Evolutionary conservation across 1,140 invertebrate species (phyloP).

Genomic region (Caenorhabditis remanei): DNA sequence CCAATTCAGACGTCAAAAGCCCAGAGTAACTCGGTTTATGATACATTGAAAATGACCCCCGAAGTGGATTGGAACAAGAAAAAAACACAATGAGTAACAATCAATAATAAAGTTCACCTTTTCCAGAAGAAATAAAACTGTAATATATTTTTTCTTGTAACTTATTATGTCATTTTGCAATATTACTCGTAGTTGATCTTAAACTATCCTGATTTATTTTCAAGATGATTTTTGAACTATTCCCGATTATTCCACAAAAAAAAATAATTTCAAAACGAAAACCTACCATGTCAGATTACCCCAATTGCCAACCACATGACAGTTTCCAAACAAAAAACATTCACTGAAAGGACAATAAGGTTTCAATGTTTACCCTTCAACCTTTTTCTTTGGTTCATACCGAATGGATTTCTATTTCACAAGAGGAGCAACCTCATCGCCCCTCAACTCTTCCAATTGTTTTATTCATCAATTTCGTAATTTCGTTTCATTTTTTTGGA

Average conservation of each 20-base stretch:
- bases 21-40: background rate
- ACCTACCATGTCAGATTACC: background rate
- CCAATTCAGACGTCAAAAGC: slow-evolving; percentile 19
- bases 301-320: background rate
- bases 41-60: slow-evolving; percentile 9
- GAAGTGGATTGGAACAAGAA: slow-evolving; percentile 31
- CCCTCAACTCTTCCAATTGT: background rate
- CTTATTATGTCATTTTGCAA: no score
- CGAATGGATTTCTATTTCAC: background rate
- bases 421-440: background rate
- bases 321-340: slow-evolving; percentile 1
- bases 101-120: no score
- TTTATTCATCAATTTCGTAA: slow-evolving; percentile 11
- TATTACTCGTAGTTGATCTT: no score
- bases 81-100: no score
- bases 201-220: background rate
- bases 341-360: background rate
- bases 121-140: no score
- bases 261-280: background rate
- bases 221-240: background rate
- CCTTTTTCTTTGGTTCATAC: background rate
- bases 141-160: no score
- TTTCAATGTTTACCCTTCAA: background rate
- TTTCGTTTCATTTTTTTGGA: background rate
- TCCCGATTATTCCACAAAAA: background rate